These are phyloP conservation scores for Galago senegalensis DNA, from an alignment of 2,797 vertebrate species.

Conservation along the genomic window DNA sequence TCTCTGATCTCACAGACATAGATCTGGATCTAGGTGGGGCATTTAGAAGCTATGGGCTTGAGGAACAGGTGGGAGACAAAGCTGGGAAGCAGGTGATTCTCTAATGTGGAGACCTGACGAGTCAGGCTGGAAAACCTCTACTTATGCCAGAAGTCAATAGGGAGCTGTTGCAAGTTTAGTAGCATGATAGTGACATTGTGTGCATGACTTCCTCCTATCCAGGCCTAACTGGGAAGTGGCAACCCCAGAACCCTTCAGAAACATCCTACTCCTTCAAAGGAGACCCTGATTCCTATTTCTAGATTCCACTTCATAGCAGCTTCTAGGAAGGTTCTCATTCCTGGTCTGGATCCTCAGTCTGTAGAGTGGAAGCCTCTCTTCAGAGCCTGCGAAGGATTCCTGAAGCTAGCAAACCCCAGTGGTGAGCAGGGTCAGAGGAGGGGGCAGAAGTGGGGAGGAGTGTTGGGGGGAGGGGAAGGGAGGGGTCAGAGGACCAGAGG, in stretches of 20 bases:
- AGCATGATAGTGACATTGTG: not conserved
- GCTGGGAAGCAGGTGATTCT: not conserved
- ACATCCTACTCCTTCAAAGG: not conserved
- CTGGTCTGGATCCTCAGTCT: not conserved
- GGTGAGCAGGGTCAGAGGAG: not conserved
- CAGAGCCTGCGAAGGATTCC: not conserved
- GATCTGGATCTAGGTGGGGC: not conserved
- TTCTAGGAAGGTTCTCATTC: not conserved
- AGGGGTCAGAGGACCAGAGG: not conserved
- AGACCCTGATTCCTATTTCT: not conserved
- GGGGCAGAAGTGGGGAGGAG: not conserved
- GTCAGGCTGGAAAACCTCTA: not conserved
- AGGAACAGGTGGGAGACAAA: not conserved
- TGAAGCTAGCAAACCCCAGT: not conserved
- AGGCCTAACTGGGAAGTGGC: not conserved
- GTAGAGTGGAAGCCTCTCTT: not conserved
- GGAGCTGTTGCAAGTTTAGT: not conserved
- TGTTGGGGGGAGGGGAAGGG: fast-evolving
- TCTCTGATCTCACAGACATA: not conserved
- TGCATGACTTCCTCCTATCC: not conserved
- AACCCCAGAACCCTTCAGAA: not conserved
- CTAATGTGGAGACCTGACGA: not conserved
- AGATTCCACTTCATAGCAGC: not conserved
- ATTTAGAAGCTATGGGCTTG: not conserved
- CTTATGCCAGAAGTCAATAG: not conserved